Conservation (phyloP, 2,797 vertebrate genomes). For the Schizopygopsis pylzovi region DNA sequence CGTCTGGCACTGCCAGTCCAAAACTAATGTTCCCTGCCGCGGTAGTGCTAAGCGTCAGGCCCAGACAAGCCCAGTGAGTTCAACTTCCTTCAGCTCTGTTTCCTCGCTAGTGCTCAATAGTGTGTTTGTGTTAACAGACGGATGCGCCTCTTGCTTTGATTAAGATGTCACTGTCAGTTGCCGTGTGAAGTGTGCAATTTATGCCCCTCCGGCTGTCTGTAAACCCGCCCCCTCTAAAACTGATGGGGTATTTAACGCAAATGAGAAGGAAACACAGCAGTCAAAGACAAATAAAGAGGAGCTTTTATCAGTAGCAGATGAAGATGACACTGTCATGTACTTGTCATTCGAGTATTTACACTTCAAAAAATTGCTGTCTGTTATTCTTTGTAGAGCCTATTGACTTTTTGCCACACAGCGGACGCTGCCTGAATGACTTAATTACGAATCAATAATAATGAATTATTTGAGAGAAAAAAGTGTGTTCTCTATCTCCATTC, state of each 20-base stretch:
- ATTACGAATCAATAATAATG: constrained; percentile 33
- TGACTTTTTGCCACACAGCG: constrained; percentile 19
- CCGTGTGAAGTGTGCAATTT: constrained; percentile 48
- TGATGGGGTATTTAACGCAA: background rate
- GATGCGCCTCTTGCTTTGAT: constrained; percentile 64
- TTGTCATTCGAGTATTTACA: background rate
- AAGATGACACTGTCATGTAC: constrained; percentile 25
- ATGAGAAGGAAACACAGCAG: constrained; percentile 10
- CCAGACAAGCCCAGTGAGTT: constrained; percentile 39
- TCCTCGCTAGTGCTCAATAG: constrained; percentile 45
- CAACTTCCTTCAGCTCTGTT: constrained; percentile 53
- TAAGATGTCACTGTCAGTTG: constrained; percentile 65
- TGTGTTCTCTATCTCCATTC: constrained; percentile 15
- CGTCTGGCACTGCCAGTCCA: background rate
- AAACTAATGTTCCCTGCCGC: background rate
- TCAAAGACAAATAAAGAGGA: constrained; percentile 42
- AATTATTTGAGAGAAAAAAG: constrained; percentile 33
- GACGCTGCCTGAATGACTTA: background rate
- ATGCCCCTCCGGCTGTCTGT: constrained; percentile 2
- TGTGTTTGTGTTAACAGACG: constrained; percentile 29
- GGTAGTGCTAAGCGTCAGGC: background rate
- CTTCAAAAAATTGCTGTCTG: background rate
- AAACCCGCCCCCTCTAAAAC: background rate
- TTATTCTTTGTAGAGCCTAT: background rate
- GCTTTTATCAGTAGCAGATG: constrained; percentile 31